Evolutionary conservation across 2,113 vertebrate species (phyloP).

Genomic region (Chrysemys picta): DNA sequence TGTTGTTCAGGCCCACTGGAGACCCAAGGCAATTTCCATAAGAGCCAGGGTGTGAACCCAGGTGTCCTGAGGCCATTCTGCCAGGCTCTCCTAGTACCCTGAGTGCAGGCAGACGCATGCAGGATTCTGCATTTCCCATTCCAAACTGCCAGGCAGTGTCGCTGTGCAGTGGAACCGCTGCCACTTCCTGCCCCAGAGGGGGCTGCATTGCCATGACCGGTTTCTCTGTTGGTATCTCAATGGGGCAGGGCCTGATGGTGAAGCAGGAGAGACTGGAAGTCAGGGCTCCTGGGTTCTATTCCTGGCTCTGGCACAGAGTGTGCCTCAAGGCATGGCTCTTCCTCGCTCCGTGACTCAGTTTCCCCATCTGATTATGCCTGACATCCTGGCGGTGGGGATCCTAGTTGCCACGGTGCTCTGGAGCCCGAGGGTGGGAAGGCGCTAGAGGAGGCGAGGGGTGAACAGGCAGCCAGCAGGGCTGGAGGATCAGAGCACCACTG

Average conservation of each 20-base stretch:
- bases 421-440: background rate
- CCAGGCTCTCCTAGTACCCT: background rate
- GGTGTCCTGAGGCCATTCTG: background rate
- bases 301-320: background rate
- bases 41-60: background rate
- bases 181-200: background rate
- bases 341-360: background rate
- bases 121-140: background rate
- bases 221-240: background rate
- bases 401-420: background rate
- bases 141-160: background rate
- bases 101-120: background rate
- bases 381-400: background rate
- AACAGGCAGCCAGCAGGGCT: background rate
- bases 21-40: background rate
- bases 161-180: background rate
- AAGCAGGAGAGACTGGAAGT: background rate
- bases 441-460: background rate
- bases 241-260: too few relatives aligned
- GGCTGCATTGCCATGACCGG: background rate
- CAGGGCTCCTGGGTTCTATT: too few relatives aligned
- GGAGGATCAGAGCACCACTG: background rate
- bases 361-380: background rate
- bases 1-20: background rate
- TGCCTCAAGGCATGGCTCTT: background rate